These are phyloP conservation scores for Pyrgus malvae DNA, from an alignment of 2,888 invertebrate genomes.

Conservation along the genomic window DNA sequence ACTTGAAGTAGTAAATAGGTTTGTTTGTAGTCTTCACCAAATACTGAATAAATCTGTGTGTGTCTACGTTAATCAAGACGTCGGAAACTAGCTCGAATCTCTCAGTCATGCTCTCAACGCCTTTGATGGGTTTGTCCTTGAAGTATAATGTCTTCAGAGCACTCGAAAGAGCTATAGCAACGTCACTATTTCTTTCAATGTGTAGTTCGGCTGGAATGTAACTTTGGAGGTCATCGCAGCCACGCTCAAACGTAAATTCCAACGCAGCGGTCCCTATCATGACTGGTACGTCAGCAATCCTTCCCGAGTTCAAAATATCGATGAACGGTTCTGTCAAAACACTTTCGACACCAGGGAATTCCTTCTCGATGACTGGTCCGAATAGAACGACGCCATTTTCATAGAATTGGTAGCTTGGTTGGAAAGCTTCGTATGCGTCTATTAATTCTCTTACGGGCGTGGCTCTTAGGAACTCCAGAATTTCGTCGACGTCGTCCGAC, in stretches of 20 bases:
- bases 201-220: conserved; percentile 61
- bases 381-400: conserved; percentile 41
- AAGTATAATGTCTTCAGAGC: conserved; percentile 59
- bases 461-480: conserved; percentile 60
- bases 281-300: conserved; percentile 59
- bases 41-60: conserved; percentile 62
- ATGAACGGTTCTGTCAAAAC: conserved; percentile 60
- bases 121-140: conserved; percentile 45
- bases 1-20: conserved; percentile 67
- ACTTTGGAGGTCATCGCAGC: conserved; percentile 53
- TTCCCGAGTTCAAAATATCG: conserved; percentile 61
- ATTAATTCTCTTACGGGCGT: conserved; percentile 63
- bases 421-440: conserved; percentile 48
- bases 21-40: conserved; percentile 58
- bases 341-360: conserved; percentile 63
- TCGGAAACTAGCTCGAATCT: conserved; percentile 63
- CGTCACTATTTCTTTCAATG: conserved; percentile 53
- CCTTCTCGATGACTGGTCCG: conserved; percentile 60
- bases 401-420: conserved; percentile 32
- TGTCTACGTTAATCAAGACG: conserved; percentile 51
- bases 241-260: conserved; percentile 50
- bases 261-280: conserved; percentile 63
- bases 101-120: conserved; percentile 50
- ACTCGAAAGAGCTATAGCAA: conserved; percentile 52
- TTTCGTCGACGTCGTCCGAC: conserved; percentile 55